Evolutionary conservation across 2,797 vertebrate species (phyloP), one percentile per base, ranked within the genome.

Genomic region (Chaetodon trifasciatus): DNA sequence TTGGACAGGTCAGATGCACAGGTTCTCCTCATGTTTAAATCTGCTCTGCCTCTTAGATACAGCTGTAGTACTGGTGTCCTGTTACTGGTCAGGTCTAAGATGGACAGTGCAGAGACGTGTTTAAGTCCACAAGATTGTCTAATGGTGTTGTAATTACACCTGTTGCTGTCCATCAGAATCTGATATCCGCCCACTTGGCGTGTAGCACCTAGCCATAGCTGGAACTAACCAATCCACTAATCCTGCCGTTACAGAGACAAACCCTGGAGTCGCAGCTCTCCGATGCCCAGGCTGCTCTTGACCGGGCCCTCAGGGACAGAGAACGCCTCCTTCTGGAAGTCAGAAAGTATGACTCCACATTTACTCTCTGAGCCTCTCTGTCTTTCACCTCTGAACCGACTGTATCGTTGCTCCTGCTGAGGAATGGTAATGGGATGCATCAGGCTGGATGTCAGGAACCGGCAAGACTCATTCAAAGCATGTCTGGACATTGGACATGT

Each of bases 311-410:
- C 88, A 78, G 93, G 40, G 97, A 99, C 68, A 95, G 94, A 92
- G 95, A 96, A 73, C 96, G 87, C 65, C 97, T 99, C 82, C 96
- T 99, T 72, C 93, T 96, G 92, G 98, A 99, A 91, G 86, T 99
- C 87, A 96, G 93, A 87, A 99, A 97, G 92, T 96, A 98, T 78
- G 92, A 99, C 89, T 97, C 98, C 60, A 91, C 94, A 52, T 99
- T 99, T 76, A 93, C 94, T 70, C 96, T 98, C 64, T 99, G 91
- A 95, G 79, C 58, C 60, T 44, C 49, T 69, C 47, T 1, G 76
- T 70, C 23, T 24, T 55, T 66, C 50, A 87, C 86, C 86, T 91
- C 86, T 91, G 64, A 94, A 85, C 53, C 81, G 35, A 12, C 71
- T 32, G n/a, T n/a, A 5, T 64, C 44, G 16, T 63, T 57, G 32